Conservation (phyloP, 1,140 invertebrate species). For the Pectinophora gossypiella region DNA sequence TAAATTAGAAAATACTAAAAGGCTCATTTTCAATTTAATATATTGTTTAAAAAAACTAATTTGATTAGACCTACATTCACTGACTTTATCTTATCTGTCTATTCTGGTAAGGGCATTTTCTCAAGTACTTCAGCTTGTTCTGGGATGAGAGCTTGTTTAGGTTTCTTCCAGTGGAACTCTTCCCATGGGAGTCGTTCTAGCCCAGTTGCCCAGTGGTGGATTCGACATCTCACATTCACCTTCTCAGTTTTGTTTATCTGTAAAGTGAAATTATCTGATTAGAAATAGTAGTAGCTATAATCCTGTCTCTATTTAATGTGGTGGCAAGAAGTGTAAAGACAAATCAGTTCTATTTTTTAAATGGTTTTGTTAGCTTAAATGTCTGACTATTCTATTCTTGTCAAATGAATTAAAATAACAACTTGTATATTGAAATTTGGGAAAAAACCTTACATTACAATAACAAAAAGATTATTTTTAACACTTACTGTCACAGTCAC, state of each 20-base stretch:
- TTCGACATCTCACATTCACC: constrained; percentile 80
- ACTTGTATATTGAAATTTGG: constrained; percentile 1
- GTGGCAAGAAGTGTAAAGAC: too few species aligned
- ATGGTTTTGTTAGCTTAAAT: too few species aligned
- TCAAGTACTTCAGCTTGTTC: constrained; percentile 59
- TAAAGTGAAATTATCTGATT: not conserved
- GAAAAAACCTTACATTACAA: too few species aligned
- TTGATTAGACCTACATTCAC: not conserved
- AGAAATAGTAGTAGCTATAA: too few species aligned
- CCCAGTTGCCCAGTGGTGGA: constrained; percentile 83
- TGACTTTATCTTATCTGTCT: not conserved
- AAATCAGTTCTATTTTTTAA: too few species aligned
- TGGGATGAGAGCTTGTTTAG: constrained; percentile 71
- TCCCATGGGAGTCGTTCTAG: constrained; percentile 76
- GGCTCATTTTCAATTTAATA: too few species aligned
- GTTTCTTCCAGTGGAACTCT: constrained; percentile 75
- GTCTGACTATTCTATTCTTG: too few species aligned
- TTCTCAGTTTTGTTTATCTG: constrained; percentile 79
- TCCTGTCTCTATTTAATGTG: too few species aligned
- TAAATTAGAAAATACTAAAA: too few species aligned
- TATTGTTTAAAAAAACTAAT: not conserved
- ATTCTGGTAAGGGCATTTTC: constrained; percentile 41
- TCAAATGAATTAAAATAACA: too few species aligned
- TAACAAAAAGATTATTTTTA: too few species aligned
- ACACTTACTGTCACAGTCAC: constrained; percentile 86